These are phyloP conservation scores for Salpingus planirostris DNA, from an alignment of 2,888 invertebrate genomes.

Conservation along the genomic window DNA sequence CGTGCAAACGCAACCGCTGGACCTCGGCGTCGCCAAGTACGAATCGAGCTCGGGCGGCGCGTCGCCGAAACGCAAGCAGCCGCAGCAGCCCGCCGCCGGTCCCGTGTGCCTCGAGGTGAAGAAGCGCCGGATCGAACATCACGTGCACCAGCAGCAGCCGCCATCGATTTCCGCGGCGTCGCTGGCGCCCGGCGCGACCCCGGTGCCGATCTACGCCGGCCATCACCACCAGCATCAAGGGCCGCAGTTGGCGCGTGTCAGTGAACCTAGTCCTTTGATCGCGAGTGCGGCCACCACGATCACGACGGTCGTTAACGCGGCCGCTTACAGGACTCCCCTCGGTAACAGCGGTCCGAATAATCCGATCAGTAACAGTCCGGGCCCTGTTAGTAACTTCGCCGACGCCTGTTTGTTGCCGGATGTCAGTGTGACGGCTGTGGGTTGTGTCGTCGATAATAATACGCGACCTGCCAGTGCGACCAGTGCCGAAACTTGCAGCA, in stretches of 20 bases:
- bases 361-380: constrained; percentile 30
- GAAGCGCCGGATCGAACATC: constrained; percentile 51
- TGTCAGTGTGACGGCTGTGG: constrained; percentile 40
- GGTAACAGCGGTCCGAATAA: constrained; percentile 13
- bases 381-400: no score
- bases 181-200: constrained; percentile 24
- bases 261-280: constrained; percentile 60
- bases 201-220: constrained; percentile 33
- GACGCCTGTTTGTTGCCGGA: no score
- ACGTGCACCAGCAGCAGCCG: constrained; percentile 20
- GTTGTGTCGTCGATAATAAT: constrained; percentile 47
- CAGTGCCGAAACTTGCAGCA: constrained; percentile 5
- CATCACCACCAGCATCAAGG: no score
- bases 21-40: constrained; percentile 56
- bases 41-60: constrained; percentile 27
- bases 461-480: constrained; percentile 41
- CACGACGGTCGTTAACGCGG: constrained; percentile 59
- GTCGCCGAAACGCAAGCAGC: constrained; percentile 57
- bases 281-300: constrained; percentile 61
- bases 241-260: constrained; percentile 49
- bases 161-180: no score
- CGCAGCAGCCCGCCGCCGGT: constrained; percentile 44
- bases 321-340: constrained; percentile 40
- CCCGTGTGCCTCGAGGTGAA: constrained; percentile 53
- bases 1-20: constrained; percentile 70